These are phyloP conservation scores for Pachyramphus minor DNA, from an alignment of 2,113 vertebrate species.

Conservation along the genomic window DNA sequence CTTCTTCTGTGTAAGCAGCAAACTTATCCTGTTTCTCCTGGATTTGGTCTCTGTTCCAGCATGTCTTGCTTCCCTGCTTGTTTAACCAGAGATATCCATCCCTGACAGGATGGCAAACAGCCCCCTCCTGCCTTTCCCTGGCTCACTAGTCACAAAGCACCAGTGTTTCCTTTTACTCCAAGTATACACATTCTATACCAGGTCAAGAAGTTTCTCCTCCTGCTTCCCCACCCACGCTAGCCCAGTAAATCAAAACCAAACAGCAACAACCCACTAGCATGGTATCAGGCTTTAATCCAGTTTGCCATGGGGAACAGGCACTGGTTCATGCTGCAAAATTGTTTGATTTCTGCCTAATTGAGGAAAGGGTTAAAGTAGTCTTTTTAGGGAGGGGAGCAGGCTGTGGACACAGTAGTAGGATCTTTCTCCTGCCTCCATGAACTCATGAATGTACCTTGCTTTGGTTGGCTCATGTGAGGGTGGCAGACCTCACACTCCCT, in stretches of 20 bases:
- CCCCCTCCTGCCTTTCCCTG: background rate
- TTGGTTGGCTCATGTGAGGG: rapidly evolving
- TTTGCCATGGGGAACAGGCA: background rate
- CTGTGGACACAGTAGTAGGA: background rate
- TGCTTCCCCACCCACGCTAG: background rate
- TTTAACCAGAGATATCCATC: background rate
- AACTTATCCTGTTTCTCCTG: background rate
- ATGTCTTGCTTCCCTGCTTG: background rate
- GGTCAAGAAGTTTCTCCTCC: background rate
- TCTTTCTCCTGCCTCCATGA: rapidly evolving
- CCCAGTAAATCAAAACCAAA: background rate
- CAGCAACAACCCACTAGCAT: background rate
- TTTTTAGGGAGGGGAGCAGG: background rate
- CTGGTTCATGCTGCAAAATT: background rate
- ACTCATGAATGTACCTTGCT: background rate
- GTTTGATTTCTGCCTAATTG: background rate
- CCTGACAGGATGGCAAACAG: background rate
- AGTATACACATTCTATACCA: background rate
- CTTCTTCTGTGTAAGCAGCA: background rate
- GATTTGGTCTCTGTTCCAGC: background rate
- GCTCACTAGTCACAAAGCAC: background rate
- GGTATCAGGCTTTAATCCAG: background rate
- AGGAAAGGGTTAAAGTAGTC: background rate
- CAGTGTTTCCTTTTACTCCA: background rate
- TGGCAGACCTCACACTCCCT: background rate